These are phyloP conservation scores for Desmodus rotundus DNA, from an alignment of 2,113 vertebrate species.

Conservation along the genomic window DNA sequence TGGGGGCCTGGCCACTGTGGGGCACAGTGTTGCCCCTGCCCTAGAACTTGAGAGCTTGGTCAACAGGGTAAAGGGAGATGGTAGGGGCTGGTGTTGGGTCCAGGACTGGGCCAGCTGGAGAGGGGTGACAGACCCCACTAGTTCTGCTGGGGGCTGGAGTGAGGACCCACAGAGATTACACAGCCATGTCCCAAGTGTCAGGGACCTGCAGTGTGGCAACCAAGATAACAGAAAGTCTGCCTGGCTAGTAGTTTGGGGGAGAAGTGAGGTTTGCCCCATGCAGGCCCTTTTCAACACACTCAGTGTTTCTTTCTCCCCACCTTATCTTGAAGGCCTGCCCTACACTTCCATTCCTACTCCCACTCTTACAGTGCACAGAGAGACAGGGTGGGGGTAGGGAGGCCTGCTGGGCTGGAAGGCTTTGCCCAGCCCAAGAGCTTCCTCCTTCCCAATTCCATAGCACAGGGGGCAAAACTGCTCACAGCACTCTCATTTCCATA, in stretches of 20 bases:
- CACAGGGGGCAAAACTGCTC: background rate
- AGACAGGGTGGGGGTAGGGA: background rate
- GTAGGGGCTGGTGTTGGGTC: background rate
- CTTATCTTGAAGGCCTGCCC: background rate
- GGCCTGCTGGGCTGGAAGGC: background rate
- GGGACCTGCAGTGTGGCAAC: background rate
- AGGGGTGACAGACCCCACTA: background rate
- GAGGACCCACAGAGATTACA: background rate
- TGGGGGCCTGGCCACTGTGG: background rate
- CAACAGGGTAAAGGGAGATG: background rate
- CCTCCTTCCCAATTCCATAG: background rate
- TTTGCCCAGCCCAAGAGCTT: background rate
- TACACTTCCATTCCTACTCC: background rate
- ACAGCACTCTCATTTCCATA: background rate
- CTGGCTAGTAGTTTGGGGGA: background rate
- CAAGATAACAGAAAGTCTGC: background rate
- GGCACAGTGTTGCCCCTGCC: background rate
- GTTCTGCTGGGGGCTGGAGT: background rate
- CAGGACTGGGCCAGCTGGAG: background rate
- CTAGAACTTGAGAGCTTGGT: background rate
- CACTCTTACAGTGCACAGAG: background rate
- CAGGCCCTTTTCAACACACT: background rate
- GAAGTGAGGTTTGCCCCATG: background rate
- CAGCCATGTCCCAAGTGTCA: accelerated
- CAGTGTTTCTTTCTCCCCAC: background rate